phyloP scores from a whole-genome alignment of 2,113 vertebrate genomes.

The Glareola pratincola region DNA sequence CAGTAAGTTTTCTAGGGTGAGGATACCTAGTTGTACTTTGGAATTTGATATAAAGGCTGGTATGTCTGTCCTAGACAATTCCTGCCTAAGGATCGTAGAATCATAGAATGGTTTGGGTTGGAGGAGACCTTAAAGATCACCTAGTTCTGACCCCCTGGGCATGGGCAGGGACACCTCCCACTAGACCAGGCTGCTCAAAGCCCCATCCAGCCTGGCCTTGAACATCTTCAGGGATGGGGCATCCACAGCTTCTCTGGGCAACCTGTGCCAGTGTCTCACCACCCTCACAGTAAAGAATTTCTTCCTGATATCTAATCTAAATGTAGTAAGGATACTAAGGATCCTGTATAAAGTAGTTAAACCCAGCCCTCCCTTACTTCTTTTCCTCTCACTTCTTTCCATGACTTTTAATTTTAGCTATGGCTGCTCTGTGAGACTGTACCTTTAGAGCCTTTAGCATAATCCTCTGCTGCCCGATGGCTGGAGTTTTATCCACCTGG shows the following conservation, averaged over 20 bases:
- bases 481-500: neutral
- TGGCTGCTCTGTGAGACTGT: neutral
- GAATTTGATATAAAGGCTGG: neutral
- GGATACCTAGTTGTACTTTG: neutral
- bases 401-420: neutral
- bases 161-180: neutral
- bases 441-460: neutral
- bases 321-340: neutral
- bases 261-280: neutral
- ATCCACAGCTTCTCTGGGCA: neutral
- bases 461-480: neutral
- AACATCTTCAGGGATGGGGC: neutral
- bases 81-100: neutral
- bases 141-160: neutral
- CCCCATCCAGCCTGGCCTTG: neutral
- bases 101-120: neutral
- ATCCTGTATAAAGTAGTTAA: neutral
- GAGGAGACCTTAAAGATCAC: neutral
- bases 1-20: neutral
- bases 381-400: neutral
- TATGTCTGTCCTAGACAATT: neutral
- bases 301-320: neutral
- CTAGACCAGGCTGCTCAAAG: neutral
- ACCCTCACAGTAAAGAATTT: neutral
- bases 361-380: neutral